These are phyloP conservation scores for Trissolcus japonicus DNA, from an alignment of 2,888 invertebrate genomes.

Conservation along the genomic window DNA sequence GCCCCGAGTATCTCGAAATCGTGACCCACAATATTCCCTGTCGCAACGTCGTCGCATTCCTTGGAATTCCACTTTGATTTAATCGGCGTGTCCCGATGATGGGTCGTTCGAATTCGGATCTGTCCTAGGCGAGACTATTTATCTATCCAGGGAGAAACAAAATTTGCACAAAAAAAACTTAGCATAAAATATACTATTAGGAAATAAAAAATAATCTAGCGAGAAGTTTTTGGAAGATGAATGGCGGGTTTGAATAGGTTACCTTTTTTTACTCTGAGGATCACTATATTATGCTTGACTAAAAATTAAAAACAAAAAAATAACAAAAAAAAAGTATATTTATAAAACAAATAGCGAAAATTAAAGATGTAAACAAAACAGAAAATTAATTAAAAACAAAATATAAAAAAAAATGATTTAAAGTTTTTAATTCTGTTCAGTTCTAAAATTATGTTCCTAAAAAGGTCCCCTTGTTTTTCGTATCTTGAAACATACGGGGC, in stretches of 20 bases:
- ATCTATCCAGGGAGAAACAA: constrained; percentile 15
- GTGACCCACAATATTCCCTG: constrained; percentile 43
- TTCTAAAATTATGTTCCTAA: too few relatives aligned
- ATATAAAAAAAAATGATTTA: too few relatives aligned
- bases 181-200: constrained; percentile 1
- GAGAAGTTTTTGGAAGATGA: constrained; percentile 33
- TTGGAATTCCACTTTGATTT: constrained; percentile 37
- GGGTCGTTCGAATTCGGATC: constrained; percentile 17
- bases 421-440: too few relatives aligned
- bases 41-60: constrained; percentile 39
- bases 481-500: too few relatives aligned
- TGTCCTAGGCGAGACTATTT: constrained; percentile 41
- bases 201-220: constrained; percentile 10
- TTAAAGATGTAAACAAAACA: too few relatives aligned
- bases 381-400: too few relatives aligned
- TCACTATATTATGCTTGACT: constrained; percentile 19
- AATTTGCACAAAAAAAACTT: constrained; percentile 24
- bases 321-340: too few relatives aligned
- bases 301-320: too few relatives aligned
- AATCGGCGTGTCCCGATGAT: constrained; percentile 16
- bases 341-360: too few relatives aligned
- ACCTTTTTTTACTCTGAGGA: constrained; percentile 31
- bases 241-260: constrained; percentile 14
- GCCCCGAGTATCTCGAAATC: constrained; percentile 40
- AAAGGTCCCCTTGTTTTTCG: too few relatives aligned